Evolutionary conservation across 2,888 invertebrate species (phyloP), one percentile per base, ranked within the genome.

Genomic region (Phortica magna): DNA sequence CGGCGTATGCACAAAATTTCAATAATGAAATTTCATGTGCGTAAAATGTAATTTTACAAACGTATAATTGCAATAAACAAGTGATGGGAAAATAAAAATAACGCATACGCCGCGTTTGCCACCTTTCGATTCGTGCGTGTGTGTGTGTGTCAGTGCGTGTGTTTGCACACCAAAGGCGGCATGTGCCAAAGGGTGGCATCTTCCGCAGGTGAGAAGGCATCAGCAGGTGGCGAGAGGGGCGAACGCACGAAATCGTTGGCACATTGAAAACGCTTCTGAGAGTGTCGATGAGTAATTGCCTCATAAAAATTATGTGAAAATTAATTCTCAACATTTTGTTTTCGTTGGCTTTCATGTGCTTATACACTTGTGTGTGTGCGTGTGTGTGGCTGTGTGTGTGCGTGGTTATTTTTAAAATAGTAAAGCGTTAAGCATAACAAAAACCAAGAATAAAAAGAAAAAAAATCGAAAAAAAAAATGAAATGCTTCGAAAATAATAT

Each of bases 291-390:
- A 86, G 88, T 86, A 86, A 86, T 86, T 86, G 86, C 84, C 88
- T 88, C 88, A 88, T 86, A 85, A 88, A 86, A 88, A 86, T 86
- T 81, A 86, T 86, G 88, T 84, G 88, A 81, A 86, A 87, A 88
- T 86, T 88, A 88, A 85, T 85, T 88, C 87, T 88, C 83, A 84
- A 78, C 81, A 84, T 78, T 84, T 82, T 82, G 71, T 41, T 71
- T 57, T 72, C 17, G n/a, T 73, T 73, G 17, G 64, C 7, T 64
- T 74, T 61, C 17, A 22, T 74, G n/a, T 48, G 53, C 17, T 79
- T 19, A 55, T 78, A 78, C 79, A 73, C 31, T 2, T 48, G 48
- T 48, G 48, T 6, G 10, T 48, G 14, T 48, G 48, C 7, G 48
- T 48, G 3, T 48, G 48, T 48, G 14, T 48, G 48, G 3, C 5